Evolutionary conservation across 37 sponge, comb jelly and placozoan species (phyloP).

Genomic region (Tethya wilhelma): DNA sequence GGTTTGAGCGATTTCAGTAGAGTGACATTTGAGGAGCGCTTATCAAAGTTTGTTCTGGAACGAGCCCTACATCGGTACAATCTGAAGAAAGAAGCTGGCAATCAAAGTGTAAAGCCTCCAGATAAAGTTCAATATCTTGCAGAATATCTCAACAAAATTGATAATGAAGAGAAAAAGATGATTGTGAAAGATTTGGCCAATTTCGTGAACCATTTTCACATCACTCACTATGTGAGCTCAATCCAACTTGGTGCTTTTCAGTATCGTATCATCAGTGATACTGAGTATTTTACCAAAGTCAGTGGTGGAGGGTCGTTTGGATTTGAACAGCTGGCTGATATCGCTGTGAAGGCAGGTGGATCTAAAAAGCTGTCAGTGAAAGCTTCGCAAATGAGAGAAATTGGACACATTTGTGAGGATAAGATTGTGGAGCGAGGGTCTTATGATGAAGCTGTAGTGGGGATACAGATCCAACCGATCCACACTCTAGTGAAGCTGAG

Average conservation of each 20-base stretch:
- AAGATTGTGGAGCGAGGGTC: constrained; percentile 40
- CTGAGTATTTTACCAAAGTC: no score
- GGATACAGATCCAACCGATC: constrained; percentile 29
- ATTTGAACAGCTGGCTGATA: not conserved
- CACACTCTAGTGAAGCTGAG: constrained; percentile 13
- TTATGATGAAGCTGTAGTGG: constrained; percentile 55
- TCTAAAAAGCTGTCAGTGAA: not conserved
- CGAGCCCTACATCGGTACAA: not conserved
- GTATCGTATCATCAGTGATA: constrained; percentile 41
- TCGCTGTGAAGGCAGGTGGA: not conserved
- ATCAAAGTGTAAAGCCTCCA: not conserved
- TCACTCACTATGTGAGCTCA: constrained; percentile 63
- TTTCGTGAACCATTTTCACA: constrained; percentile 31
- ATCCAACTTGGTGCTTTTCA: constrained; percentile 57
- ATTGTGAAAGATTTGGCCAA: not conserved
- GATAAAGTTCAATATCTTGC: not conserved
- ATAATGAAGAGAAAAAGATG: not conserved
- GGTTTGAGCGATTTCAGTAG: no score
- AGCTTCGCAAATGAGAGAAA: constrained; percentile 7
- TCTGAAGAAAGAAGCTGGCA: not conserved
- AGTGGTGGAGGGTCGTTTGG: not conserved
- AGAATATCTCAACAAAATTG: not conserved
- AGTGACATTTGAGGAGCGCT: not conserved
- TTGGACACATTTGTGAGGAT: not conserved
- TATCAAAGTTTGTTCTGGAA: not conserved